Evolutionary conservation across 2,113 vertebrate genomes (phyloP).

Genomic region (Anolis carolinensis): DNA sequence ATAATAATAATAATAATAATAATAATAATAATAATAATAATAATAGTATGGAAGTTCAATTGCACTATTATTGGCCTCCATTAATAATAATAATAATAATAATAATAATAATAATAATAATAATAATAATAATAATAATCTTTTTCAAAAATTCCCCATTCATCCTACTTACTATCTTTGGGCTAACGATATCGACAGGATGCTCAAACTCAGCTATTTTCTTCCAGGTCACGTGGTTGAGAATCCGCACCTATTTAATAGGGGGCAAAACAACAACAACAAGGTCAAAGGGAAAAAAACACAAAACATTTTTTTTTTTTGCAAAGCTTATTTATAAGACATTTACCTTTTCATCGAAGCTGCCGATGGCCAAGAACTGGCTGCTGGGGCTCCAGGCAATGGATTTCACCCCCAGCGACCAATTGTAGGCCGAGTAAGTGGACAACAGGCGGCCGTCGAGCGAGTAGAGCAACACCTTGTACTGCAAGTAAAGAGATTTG

Average conservation of each 20-base stretch:
- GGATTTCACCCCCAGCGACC: constrained; percentile 91
- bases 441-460: constrained; percentile 91
- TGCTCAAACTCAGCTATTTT: constrained; percentile 88
- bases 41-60: too few relatives aligned
- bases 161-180: constrained; percentile 81
- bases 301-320: not conserved
- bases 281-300: not conserved
- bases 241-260: constrained; percentile 84
- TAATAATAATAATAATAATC: too few relatives aligned
- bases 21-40: too few relatives aligned
- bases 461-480: constrained; percentile 93
- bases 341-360: constrained; percentile 93
- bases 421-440: constrained; percentile 87
- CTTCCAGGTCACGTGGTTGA: constrained; percentile 97
- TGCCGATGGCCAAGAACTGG: constrained; percentile 93
- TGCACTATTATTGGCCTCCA: too few relatives aligned
- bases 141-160: not conserved
- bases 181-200: constrained; percentile 73
- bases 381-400: constrained; percentile 95
- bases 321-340: fast-evolving
- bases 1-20: too few relatives aligned
- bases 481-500: constrained; percentile 71
- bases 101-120: too few relatives aligned
- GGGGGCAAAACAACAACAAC: not conserved
- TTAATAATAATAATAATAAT: too few relatives aligned